A percentile compares a stretch with the other conserved stretches of the same genome.
Conservation (phyloP, 2,113 vertebrate genomes). For the Centrocercus urophasianus region DNA sequence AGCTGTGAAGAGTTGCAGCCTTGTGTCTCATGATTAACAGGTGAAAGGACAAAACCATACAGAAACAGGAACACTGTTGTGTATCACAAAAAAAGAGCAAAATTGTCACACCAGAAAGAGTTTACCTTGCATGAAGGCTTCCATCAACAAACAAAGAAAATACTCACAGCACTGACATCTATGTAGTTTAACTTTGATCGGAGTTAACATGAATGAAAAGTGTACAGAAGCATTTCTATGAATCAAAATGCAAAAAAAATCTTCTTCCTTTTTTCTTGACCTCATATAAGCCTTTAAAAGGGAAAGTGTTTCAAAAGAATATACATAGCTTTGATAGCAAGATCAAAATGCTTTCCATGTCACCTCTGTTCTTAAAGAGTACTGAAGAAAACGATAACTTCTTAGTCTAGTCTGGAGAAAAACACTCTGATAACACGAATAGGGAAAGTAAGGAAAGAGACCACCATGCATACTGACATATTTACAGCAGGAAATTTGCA, state of each 20-base stretch:
- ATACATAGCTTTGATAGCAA: neutral
- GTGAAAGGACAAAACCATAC: neutral
- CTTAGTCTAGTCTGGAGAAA: neutral
- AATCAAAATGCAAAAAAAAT: neutral
- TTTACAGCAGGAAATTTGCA: neutral
- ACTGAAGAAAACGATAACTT: neutral
- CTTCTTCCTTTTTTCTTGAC: neutral
- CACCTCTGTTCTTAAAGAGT: neutral
- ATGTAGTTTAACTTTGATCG: neutral
- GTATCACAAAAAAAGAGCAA: neutral
- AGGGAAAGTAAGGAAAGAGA: neutral
- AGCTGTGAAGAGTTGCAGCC: neutral
- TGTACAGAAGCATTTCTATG: neutral
- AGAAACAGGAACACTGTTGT: neutral
- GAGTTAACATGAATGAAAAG: neutral
- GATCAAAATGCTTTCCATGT: slow-evolving; percentile 11
- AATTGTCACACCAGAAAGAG: neutral
- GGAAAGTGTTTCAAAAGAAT: neutral
- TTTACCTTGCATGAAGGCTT: neutral
- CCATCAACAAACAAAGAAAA: neutral
- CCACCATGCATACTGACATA: neutral
- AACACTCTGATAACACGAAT: neutral
- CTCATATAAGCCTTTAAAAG: neutral
- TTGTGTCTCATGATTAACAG: neutral
- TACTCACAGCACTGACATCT: neutral